Evolutionary conservation across 2,888 invertebrate genomes (phyloP).

Genomic region (Tortricodes alternella): DNA sequence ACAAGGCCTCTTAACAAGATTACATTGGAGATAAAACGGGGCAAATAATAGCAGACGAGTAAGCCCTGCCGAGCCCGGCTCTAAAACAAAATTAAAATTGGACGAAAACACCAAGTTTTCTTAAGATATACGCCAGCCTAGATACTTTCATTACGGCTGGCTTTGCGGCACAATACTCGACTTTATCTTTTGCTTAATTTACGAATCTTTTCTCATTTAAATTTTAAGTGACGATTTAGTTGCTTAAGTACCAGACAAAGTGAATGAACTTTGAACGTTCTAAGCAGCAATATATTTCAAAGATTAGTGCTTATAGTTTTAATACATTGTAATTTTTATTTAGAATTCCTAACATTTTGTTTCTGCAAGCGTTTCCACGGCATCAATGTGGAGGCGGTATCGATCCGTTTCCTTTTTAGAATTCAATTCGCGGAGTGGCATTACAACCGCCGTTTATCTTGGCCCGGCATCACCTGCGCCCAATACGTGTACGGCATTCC

Average conservation of each 20-base stretch:
- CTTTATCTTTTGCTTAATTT: constrained; percentile 14
- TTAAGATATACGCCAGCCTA: constrained; percentile 28
- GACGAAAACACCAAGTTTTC: constrained; percentile 40
- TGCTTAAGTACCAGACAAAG: no score
- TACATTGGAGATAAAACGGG: constrained; percentile 80
- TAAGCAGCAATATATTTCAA: no score
- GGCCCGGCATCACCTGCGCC: constrained; percentile 66
- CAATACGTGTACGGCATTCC: constrained; percentile 66
- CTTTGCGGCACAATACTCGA: constrained; percentile 30
- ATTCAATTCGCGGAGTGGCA: constrained; percentile 81
- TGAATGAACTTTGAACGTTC: no score
- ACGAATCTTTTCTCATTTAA: not conserved
- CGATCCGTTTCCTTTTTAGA: constrained; percentile 62
- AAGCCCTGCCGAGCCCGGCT: constrained; percentile 60
- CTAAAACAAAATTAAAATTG: constrained; percentile 77
- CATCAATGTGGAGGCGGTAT: constrained; percentile 46
- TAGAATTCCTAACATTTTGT: not conserved
- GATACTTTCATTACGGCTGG: constrained; percentile 27
- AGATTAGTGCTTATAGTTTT: not conserved
- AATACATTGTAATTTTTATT: not conserved
- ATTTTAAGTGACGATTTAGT: no score
- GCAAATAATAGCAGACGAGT: constrained; percentile 73
- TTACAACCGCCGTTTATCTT: constrained; percentile 69
- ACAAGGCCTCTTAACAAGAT: constrained; percentile 78
- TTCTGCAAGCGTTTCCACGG: not conserved